A percentile compares a stretch with the other conserved stretches of the same genome.
Evolutionary conservation across 2,113 vertebrate genomes (phyloP).

Genomic region (Cathartes aura): DNA sequence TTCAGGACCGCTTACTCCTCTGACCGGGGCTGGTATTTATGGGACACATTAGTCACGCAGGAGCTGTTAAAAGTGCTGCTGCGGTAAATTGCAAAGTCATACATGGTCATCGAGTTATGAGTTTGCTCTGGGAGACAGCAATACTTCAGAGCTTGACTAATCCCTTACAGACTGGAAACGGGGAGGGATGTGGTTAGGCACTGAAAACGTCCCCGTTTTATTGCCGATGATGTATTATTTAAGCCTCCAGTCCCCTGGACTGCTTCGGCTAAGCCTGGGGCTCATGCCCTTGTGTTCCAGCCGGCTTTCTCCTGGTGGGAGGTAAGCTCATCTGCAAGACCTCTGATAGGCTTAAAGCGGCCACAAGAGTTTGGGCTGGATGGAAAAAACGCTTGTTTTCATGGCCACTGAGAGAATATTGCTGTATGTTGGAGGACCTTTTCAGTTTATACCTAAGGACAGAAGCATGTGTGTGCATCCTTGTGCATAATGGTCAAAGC

Average conservation of each 20-base stretch:
- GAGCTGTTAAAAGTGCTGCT: background rate
- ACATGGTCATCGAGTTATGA: background rate
- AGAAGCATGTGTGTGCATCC: rapidly evolving
- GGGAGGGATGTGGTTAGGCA: background rate
- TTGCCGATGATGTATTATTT: background rate
- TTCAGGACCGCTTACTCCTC: background rate
- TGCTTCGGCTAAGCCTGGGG: background rate
- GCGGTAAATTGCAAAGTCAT: background rate
- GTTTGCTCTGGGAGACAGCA: background rate
- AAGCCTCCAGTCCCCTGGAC: background rate
- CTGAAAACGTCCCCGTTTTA: background rate
- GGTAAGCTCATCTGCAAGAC: background rate
- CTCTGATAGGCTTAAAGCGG: background rate
- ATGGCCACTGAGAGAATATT: background rate
- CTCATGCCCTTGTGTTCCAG: background rate
- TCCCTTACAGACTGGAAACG: background rate
- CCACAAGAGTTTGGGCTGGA: background rate
- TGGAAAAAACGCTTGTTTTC: background rate
- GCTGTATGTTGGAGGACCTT: background rate
- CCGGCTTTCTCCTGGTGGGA: background rate
- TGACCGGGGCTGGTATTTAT: background rate
- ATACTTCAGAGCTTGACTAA: conserved; percentile 1
- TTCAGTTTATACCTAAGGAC: background rate
- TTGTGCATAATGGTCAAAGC: background rate
- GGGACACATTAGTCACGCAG: background rate